Evolutionary conservation across 2,797 vertebrate genomes (phyloP).

Genomic region (Salarias fasciatus): DNA sequence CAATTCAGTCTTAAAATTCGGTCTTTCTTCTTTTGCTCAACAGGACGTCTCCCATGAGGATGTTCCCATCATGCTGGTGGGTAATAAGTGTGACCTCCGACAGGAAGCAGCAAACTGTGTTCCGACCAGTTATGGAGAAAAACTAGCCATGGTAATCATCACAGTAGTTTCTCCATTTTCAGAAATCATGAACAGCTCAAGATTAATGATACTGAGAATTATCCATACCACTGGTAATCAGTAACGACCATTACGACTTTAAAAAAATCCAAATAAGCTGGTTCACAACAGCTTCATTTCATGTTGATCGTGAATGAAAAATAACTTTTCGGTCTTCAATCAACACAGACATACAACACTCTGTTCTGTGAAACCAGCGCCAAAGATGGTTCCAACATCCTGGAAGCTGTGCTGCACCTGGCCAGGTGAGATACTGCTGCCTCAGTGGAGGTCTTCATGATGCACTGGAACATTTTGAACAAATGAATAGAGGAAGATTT

Average conservation of each 20-base stretch:
- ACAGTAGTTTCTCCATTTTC: too few species aligned
- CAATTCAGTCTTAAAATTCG: too few species aligned
- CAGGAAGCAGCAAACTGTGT: conserved; percentile 82
- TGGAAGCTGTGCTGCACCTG: conserved; percentile 96
- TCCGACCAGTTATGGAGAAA: conserved; percentile 90
- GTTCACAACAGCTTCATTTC: too few species aligned
- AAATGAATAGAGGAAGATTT: too few species aligned
- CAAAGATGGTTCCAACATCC: conserved; percentile 93
- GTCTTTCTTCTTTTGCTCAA: neutral
- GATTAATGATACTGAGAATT: too few species aligned
- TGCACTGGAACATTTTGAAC: too few species aligned
- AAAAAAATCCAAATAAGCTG: too few species aligned
- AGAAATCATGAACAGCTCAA: too few species aligned
- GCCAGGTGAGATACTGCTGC: conserved; percentile 84
- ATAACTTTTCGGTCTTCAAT: conserved; percentile 24
- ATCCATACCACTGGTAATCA: too few species aligned
- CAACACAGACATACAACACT: conserved; percentile 80
- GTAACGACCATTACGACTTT: too few species aligned
- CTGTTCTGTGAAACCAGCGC: conserved; percentile 84
- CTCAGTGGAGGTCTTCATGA: too few species aligned
- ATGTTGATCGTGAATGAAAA: neutral
- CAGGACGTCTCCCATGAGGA: conserved; percentile 89
- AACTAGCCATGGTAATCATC: conserved; percentile 92
- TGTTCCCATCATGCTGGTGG: conserved; percentile 96
- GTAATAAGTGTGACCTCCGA: conserved; percentile 95